Evolutionary conservation across 2,888 invertebrate species (phyloP).

Genomic region (Nephrocerus scutellatus): DNA sequence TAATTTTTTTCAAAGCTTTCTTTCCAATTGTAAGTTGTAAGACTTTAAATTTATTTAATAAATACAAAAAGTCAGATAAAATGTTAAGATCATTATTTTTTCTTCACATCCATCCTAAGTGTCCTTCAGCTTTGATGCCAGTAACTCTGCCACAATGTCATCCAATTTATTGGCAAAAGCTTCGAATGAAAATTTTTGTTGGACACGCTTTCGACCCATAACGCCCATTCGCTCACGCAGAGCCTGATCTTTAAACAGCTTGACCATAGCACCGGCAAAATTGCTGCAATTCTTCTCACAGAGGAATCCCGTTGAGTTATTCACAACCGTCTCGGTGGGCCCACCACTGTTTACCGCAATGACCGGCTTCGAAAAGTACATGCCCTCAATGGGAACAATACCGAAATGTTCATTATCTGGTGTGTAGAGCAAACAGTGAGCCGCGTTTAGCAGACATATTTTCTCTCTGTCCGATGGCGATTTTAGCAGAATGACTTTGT

Average conservation of each 20-base stretch:
- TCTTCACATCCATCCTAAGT: slow-evolving; percentile 3
- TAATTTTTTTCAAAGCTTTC: slow-evolving; percentile 1
- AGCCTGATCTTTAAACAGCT: slow-evolving; percentile 57
- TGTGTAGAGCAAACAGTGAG: slow-evolving; percentile 83
- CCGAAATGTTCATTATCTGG: slow-evolving; percentile 98
- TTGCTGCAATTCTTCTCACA: slow-evolving; percentile 61
- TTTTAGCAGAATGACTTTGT: slow-evolving; percentile 74
- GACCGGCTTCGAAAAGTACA: slow-evolving; percentile 89
- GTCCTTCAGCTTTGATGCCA: slow-evolving; percentile 4
- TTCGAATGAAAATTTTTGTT: slow-evolving; percentile 74
- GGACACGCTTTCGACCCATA: slow-evolving; percentile 67
- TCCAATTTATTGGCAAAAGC: slow-evolving; percentile 68
- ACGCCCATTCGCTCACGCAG: slow-evolving; percentile 63
- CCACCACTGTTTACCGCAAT: slow-evolving; percentile 94
- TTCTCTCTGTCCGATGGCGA: slow-evolving; percentile 85
- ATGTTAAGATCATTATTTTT: background rate
- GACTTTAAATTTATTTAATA: slow-evolving; percentile 1
- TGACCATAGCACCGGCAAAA: slow-evolving; percentile 72
- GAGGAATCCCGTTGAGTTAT: slow-evolving; percentile 74
- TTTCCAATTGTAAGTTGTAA: no score
- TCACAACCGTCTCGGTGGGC: slow-evolving; percentile 81
- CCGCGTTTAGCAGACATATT: slow-evolving; percentile 66
- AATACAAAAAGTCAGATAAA: no score
- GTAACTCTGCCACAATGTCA: slow-evolving; percentile 29
- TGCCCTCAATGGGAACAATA: slow-evolving; percentile 97